phyloP scores from a whole-genome alignment of 2,797 vertebrate genomes.

The Pseudotriccus pelzelni region DNA sequence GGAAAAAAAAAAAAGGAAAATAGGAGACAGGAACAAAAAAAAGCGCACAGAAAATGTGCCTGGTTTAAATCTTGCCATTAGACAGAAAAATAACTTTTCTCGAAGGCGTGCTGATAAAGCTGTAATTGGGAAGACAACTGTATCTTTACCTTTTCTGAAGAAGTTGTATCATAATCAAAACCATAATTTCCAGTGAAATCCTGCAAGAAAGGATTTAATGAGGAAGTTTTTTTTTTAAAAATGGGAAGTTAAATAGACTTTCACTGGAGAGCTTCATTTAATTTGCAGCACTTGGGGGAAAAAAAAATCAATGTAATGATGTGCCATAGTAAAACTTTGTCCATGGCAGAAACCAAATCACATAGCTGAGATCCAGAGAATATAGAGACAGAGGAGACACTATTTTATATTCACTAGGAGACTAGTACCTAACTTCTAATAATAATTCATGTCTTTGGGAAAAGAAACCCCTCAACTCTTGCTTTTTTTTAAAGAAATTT shows the following conservation, averaged over 20 bases:
- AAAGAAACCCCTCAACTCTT: neutral
- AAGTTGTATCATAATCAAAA: constrained; percentile 28
- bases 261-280: neutral
- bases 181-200: constrained; percentile 39
- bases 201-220: constrained; percentile 42
- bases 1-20: neutral
- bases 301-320: neutral
- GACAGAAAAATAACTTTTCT: constrained; percentile 24
- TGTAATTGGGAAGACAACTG: constrained; percentile 47
- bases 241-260: constrained; percentile 5
- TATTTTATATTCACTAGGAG: neutral
- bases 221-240: neutral
- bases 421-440: neutral
- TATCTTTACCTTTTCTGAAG: constrained; percentile 33
- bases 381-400: neutral
- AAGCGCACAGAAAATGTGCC: neutral
- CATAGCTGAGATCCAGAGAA: neutral
- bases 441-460: neutral
- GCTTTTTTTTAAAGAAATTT: neutral
- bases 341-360: neutral
- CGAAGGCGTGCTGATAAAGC: constrained; percentile 22
- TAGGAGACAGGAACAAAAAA: neutral
- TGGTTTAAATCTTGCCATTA: constrained; percentile 34
- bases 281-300: neutral
- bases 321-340: constrained; percentile 3